Percentiles rank a stretch among this genome's conserved stretches.
Evolutionary conservation across 30 jellyfish, hydroid and myxozoan species (phyloP).

Genomic region (Rhopilema esculentum): DNA sequence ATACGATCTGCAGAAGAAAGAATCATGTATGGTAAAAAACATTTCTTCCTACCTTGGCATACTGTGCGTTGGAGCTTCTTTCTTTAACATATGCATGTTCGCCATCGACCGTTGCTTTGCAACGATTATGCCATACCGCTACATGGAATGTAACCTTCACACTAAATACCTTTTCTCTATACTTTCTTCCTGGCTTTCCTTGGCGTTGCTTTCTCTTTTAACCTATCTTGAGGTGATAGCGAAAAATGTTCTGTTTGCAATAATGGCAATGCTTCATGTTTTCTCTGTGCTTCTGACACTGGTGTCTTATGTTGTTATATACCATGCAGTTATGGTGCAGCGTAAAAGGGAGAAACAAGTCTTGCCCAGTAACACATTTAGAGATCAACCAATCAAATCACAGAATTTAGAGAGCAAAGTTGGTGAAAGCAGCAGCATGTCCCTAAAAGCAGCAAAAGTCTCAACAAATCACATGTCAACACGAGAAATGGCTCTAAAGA

Average conservation of each 20-base stretch:
- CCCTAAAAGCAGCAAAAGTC: neutral
- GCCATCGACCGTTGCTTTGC: conserved; percentile 63
- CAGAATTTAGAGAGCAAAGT: neutral
- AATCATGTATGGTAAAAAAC: neutral
- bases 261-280: neutral
- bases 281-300: neutral
- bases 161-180: conserved; percentile 6
- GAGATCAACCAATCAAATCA: neutral
- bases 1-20: neutral
- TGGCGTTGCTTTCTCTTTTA: neutral
- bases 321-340: conserved; percentile 1
- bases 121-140: conserved; percentile 21
- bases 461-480: neutral
- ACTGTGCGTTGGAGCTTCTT: conserved; percentile 51
- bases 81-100: conserved; percentile 24
- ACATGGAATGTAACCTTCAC: neutral
- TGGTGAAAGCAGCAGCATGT: neutral
- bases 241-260: neutral
- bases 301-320: neutral
- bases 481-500: neutral
- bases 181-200: conserved; percentile 10
- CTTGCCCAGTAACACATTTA: neutral
- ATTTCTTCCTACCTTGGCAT: conserved; percentile 9
- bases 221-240: neutral
- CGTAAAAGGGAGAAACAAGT: neutral